These are phyloP conservation scores for Athetis lepigone DNA, from an alignment of 2,888 invertebrate genomes.

Conservation along the genomic window DNA sequence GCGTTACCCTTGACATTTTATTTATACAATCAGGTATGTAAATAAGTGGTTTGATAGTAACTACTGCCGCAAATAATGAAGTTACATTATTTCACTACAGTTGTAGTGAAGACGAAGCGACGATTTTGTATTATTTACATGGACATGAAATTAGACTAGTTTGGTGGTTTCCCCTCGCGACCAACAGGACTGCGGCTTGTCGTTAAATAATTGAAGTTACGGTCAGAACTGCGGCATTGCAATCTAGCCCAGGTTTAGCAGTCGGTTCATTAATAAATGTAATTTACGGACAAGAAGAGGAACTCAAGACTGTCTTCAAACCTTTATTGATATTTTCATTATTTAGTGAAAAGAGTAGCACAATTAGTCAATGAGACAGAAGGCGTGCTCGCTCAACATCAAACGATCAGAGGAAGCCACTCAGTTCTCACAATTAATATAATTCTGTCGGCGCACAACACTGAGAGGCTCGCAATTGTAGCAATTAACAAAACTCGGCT, in stretches of 20 bases:
- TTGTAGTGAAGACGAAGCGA: not conserved
- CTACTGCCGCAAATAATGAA: not conserved
- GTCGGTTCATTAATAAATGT: too few species aligned
- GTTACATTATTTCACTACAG: too few species aligned
- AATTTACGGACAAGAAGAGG: too few species aligned
- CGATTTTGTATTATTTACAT: constrained; percentile 7
- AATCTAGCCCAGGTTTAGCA: constrained; percentile 6
- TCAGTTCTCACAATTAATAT: constrained; percentile 39
- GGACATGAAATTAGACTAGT: constrained; percentile 35
- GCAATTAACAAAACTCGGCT: constrained; percentile 19
- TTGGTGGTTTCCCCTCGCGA: constrained; percentile 16
- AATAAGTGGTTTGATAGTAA: not conserved
- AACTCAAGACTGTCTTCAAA: not conserved
- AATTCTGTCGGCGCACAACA: constrained; percentile 9
- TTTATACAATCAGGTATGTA: not conserved
- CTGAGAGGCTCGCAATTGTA: constrained; percentile 12
- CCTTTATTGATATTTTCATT: constrained; percentile 3
- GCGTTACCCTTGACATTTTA: not conserved
- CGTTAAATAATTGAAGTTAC: constrained; percentile 23
- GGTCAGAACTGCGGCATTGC: constrained; percentile 10
- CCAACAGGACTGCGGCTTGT: not conserved
- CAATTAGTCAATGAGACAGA: constrained; percentile 15
- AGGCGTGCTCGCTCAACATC: constrained; percentile 18
- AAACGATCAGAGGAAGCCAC: constrained; percentile 27
- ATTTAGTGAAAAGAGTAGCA: constrained; percentile 1